Evolutionary conservation across 2,888 invertebrate genomes (phyloP), one percentile per base, ranked within the genome.

Genomic region (Epirrita christyi): DNA sequence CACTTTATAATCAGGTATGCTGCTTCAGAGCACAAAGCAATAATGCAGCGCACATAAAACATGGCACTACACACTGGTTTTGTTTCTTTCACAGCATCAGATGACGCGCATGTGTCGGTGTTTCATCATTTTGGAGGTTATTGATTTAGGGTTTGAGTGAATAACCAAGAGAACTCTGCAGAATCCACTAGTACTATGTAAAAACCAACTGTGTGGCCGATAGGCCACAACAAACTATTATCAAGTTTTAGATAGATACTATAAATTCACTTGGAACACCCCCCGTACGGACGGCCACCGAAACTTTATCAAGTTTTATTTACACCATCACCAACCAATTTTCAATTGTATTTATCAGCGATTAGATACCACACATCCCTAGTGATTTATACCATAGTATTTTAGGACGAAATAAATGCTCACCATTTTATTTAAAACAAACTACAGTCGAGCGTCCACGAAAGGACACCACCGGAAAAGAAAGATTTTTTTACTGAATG

Each of bases 31-130:
- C 69, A 75, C 79, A 72, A 74, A 80, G 69, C 65, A 74, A 78
- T 67, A 64, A 65, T 72, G 69, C 66, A 80, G 72, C 66, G 72
- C 80, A 72, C 87, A 86, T 91, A 92, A 75, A 92, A 92, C 92
- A 92, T 85, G 88, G 78, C 67, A 81, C 72, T 71, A 72, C 73
- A 78, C 58, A 74, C 76, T 73, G 65, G 68, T 71, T 67, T 69
- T 65, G 76, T 46, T 71, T 73, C 80, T 75, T 76, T 76, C 72
- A 71, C 79, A 81, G 80, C 82, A 80, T 92, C 92, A 92, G 89
- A 91, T 92, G 92, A 92, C 92, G 92, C 92, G 92, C 92, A 92
- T 92, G 92, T 92, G 92, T 89, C 92, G 78, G 78, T 75, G 72
- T 80, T 75, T 92, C 92, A 92, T 92, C 92, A 92, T 81, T 61